Conservation (phyloP, 2,113 vertebrate genomes). For the Oxyura jamaicensis region DNA sequence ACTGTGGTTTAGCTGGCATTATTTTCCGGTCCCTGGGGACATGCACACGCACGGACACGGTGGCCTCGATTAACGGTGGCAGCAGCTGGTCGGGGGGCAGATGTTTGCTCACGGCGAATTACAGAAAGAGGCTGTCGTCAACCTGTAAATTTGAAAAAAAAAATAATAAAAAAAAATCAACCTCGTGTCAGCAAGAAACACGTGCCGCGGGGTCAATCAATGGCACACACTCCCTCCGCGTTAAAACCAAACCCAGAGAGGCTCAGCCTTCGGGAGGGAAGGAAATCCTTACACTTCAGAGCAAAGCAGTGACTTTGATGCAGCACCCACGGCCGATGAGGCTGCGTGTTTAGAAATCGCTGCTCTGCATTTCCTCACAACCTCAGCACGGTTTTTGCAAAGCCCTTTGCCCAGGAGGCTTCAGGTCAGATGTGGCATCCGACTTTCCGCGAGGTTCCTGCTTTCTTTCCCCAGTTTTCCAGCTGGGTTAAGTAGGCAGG, state of each 20-base stretch:
- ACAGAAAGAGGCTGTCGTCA: background rate
- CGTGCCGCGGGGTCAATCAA: background rate
- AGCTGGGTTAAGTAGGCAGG: conserved; percentile 8
- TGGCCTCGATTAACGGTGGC: conserved; percentile 39
- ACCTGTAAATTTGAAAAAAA: background rate
- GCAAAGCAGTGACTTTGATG: background rate
- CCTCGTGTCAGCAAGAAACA: conserved; percentile 1
- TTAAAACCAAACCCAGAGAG: background rate
- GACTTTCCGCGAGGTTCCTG: background rate
- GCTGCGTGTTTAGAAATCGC: background rate
- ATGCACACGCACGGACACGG: background rate
- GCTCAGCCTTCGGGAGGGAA: background rate
- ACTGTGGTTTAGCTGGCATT: conserved; percentile 24
- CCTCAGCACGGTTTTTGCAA: background rate
- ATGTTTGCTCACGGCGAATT: conserved; percentile 10
- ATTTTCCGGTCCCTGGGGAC: conserved; percentile 17
- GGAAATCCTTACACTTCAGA: background rate
- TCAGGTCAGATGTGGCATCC: background rate
- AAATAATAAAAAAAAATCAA: background rate
- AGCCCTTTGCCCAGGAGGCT: background rate
- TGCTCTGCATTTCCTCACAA: background rate
- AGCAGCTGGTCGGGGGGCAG: background rate
- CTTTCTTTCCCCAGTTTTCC: background rate
- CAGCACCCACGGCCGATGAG: background rate
- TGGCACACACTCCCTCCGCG: background rate